These are phyloP conservation scores for Lethrus apterus DNA, from an alignment of 1,140 invertebrate genomes.

Conservation along the genomic window DNA sequence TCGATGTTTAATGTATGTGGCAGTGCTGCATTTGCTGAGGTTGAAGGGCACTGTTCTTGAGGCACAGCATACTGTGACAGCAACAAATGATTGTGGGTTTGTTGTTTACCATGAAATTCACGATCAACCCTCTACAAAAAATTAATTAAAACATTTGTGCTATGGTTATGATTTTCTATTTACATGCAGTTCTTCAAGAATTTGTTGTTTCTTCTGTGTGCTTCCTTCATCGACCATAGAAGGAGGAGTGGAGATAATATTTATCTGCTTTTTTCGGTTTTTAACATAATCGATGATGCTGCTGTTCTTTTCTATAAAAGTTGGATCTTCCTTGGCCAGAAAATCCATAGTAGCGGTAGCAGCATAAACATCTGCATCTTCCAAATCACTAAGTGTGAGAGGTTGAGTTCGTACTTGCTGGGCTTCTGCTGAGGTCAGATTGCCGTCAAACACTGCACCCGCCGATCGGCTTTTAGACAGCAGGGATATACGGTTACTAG, in stretches of 20 bases:
- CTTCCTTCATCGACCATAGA: conserved; percentile 59
- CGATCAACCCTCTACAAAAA: conserved; percentile 59
- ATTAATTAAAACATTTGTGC: conserved; percentile 4
- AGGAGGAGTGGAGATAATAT: conserved; percentile 22
- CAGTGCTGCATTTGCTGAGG: conserved; percentile 30
- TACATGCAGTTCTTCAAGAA: conserved; percentile 69
- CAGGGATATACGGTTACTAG: conserved; percentile 42
- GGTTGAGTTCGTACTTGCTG: conserved; percentile 47
- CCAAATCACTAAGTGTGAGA: conserved; percentile 28
- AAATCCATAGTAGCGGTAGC: conserved; percentile 35
- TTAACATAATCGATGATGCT: conserved; percentile 39
- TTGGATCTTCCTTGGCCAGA: conserved; percentile 37
- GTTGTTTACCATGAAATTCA: conserved; percentile 59
- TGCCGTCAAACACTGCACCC: conserved; percentile 41
- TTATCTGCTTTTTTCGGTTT: conserved; percentile 33
- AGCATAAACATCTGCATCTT: conserved; percentile 32
- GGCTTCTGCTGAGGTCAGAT: conserved; percentile 45
- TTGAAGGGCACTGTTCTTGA: conserved; percentile 34
- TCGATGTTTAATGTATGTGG: conserved; percentile 37
- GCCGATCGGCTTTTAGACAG: conserved; percentile 49
- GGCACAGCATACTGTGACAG: conserved; percentile 39
- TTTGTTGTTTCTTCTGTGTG: conserved; percentile 67
- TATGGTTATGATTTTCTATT: conserved; percentile 20
- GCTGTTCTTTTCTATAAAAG: conserved; percentile 25
- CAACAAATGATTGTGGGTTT: conserved; percentile 36